Base-by-base conservation (phyloP, 2,797 vertebrate genomes). In the Aplochiton taeniatus region DNA sequence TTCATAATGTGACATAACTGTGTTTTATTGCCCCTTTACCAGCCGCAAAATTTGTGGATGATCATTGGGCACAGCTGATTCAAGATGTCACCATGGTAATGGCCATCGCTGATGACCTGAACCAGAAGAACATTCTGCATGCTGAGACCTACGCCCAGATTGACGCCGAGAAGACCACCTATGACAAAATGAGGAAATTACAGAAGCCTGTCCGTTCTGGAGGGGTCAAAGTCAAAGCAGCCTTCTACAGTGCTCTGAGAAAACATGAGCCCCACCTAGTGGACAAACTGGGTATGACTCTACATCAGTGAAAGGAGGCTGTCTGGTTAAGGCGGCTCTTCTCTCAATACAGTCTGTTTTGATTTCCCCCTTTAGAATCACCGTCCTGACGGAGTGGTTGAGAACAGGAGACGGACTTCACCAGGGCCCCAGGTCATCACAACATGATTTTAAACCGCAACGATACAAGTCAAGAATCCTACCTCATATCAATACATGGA, bases 221-320 rank as follows among this genome's bases (percentile, higher is more conserved):
- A 50, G 81, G 74, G 7, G 0, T 0, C 0, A 0, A 0, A 4
- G 82, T 76, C 61, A 87, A 81, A 78, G 83, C 77, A 10, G 83
- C 83, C 10, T 86, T 90, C 72, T 90, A 83, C 17, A 56, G 85
- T 1, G 67, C 58, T 9, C 72, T 88, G 14, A 55, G 44, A 52
- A 51, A 10, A 4, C 69, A 83, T 20, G 13, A 85, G 0, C 56
- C 57, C 0, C 0, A 0, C 0, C 63, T 85, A 5, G 18, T 87
- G 31, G 9, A 78, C 41, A 45, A 2, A 0, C 79, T 78, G 0
- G 52, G 82, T 84, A 77, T 0, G 71, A 62, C 48, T 58, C 68
- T 0, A 3, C 64, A 4, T 48, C 41, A 4, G 50, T 60, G 14
- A 72, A 63, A 4, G 42, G 42, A 0, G 31, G 31, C 31, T 31